Conservation (phyloP, 64 coral and sea anemone genomes). For the Stichodactyla helianthus region DNA sequence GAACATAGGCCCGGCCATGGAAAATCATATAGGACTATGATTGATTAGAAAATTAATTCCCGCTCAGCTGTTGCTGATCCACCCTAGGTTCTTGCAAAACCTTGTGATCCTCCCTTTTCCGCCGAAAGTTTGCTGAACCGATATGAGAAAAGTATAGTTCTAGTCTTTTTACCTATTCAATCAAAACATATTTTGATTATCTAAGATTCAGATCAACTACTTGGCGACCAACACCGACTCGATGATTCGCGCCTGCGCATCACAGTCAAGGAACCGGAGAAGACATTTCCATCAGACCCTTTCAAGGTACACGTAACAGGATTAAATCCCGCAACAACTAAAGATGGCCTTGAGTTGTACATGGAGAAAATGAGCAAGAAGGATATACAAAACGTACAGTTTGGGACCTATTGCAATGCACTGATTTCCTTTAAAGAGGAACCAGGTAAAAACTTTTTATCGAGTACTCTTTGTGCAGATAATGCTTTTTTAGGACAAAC, state of each 20-base stretch:
- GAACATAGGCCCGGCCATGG: too few species aligned
- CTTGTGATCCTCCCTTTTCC: too few species aligned
- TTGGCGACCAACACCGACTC: background rate
- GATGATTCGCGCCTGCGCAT: background rate
- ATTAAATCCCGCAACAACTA: constrained; percentile 25
- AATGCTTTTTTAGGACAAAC: too few species aligned
- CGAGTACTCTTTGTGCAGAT: background rate
- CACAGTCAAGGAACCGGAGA: background rate
- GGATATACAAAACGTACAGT: constrained; percentile 14
- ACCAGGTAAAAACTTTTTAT: constrained; percentile 27
- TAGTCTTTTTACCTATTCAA: background rate
- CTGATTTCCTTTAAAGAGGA: constrained; percentile 19
- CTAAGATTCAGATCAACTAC: background rate
- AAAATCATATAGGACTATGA: too few species aligned
- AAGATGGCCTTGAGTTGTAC: constrained; percentile 31
- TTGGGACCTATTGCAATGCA: constrained; percentile 29
- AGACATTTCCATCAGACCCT: constrained; percentile 42
- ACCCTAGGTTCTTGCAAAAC: too few species aligned
- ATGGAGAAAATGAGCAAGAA: constrained; percentile 35
- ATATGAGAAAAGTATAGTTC: too few species aligned
- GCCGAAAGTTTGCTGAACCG: too few species aligned
- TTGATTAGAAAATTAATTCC: too few species aligned
- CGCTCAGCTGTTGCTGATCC: too few species aligned
- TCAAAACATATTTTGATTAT: background rate
- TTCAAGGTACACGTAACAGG: constrained; percentile 32